Percentiles rank a stretch among this genome's conserved stretches.
phyloP scores from a whole-genome alignment of 35 echinoderm and acorn worm genomes.

The Hemicentrotus pulcherrimus region DNA sequence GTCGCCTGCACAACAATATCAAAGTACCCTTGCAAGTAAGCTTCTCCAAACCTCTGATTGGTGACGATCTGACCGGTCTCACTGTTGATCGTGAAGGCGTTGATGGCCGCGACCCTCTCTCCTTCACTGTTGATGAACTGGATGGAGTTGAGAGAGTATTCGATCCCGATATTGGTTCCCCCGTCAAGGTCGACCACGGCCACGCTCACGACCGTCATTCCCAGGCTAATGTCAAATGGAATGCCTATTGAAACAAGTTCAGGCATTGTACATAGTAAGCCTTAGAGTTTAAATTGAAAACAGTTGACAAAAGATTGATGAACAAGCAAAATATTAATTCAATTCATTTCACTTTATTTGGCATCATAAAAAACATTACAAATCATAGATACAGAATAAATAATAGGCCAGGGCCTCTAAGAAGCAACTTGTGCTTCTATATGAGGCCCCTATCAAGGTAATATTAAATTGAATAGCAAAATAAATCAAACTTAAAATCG shows the following conservation, averaged over 20 bases:
- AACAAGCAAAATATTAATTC: not conserved
- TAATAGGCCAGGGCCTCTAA: no score
- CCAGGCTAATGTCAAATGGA: constrained; percentile 43
- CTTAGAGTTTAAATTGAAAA: not conserved
- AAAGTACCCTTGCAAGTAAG: constrained; percentile 64
- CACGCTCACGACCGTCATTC: not conserved
- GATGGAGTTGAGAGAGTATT: constrained; percentile 59
- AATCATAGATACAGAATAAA: no score
- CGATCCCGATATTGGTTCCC: not conserved
- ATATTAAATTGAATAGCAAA: no score
- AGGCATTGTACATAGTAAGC: not conserved
- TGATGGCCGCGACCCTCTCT: not conserved
- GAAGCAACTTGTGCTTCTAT: no score
- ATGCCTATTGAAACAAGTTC: constrained; percentile 58
- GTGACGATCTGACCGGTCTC: constrained; percentile 60
- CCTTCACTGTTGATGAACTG: constrained; percentile 46
- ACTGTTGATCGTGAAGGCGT: constrained; percentile 65
- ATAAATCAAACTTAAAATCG: no score
- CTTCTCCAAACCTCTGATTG: constrained; percentile 46
- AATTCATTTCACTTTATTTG: no score
- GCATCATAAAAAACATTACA: no score
- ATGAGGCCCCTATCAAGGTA: no score
- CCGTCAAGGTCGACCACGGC: constrained; percentile 63
- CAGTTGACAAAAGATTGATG: not conserved
- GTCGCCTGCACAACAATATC: constrained; percentile 74